Evolutionary conservation across 2,888 invertebrate genomes (phyloP).

Genomic region (Acleris emargana): DNA sequence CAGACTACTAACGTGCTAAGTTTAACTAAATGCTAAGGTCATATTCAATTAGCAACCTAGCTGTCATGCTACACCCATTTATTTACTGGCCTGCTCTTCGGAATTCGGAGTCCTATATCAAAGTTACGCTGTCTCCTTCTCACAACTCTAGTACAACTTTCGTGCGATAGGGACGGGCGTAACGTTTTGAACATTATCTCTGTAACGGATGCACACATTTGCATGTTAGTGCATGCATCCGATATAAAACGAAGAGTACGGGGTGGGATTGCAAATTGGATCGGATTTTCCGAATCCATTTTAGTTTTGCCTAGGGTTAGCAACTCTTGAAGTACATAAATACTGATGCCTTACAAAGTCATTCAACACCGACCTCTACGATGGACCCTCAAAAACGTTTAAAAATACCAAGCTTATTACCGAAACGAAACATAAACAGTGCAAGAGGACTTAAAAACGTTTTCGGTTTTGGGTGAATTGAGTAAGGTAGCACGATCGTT

Average conservation of each 20-base stretch:
- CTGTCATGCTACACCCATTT: slow-evolving; percentile 5
- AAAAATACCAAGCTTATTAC: too few species aligned
- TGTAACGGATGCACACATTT: slow-evolving; percentile 24
- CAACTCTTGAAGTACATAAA: background rate
- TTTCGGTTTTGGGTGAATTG: too few species aligned
- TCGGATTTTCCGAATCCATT: background rate
- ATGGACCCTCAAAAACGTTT: too few species aligned
- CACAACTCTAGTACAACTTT: too few species aligned
- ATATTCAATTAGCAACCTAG: slow-evolving; percentile 17
- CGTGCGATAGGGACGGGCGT: too few species aligned
- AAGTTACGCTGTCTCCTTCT: too few species aligned
- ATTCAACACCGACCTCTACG: too few species aligned
- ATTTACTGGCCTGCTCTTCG: slow-evolving; percentile 10
- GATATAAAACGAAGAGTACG: background rate
- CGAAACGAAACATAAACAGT: too few species aligned
- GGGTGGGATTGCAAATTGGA: background rate
- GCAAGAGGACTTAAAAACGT: too few species aligned
- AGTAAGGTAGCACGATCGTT: too few species aligned
- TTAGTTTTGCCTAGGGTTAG: background rate
- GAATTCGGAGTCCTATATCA: background rate
- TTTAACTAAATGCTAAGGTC: background rate
- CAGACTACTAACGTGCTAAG: too few species aligned
- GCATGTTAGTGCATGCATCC: slow-evolving; percentile 25
- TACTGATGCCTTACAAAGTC: too few species aligned
- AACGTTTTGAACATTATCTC: slow-evolving; percentile 16